Evolutionary conservation across 2,888 invertebrate genomes (phyloP), one percentile per base, ranked within the genome.

Genomic region (Acronicta psi): DNA sequence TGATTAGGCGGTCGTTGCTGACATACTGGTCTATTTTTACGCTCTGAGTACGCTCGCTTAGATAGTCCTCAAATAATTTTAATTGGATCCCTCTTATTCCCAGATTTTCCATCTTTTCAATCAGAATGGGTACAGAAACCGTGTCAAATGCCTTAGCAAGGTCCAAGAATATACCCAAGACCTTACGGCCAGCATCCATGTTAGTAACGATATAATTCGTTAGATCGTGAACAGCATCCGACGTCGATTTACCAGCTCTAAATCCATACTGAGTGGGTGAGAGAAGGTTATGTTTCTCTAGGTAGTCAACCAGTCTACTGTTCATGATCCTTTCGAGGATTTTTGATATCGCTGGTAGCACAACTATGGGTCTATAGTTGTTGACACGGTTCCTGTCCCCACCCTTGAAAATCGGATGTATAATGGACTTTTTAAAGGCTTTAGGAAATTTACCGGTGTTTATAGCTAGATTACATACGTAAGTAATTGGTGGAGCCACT

Each of bases 111-210:
- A 44, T 14, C 10, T 17, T 29, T 6, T 10, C 1, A 6, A 31
- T 31, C 4, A 44, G 16, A 31, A 44, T 44, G 25, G 43, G 43
- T 11, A 44, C 43, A 44, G 31, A 44, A 8, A 42, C 42, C 20
- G 42, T 42, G 23, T 42, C 42, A 42, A 42, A 42, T 0, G 44
- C 31, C 8, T 31, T 34, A 3, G 31, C 31, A 31, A 31, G 11
- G 4, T 31, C 31, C 6, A 31, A 13, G 6, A 31, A 31, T 4
- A 31, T 31, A 4, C 31, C 31, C 5, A 31, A 13, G 11, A 31
- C 31, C 6, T 31, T 31, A 13, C 13, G 2, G 13, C 13, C 13
- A 31, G 5, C 31, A 31, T 31, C 31, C 13, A 31, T 13, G 11
- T 13, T 5, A 31, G 31, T 31, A 13, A 31, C 31, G 13, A 31